phyloP scores from a whole-genome alignment of 2,113 vertebrate genomes.

The Chaetops frenatus region DNA sequence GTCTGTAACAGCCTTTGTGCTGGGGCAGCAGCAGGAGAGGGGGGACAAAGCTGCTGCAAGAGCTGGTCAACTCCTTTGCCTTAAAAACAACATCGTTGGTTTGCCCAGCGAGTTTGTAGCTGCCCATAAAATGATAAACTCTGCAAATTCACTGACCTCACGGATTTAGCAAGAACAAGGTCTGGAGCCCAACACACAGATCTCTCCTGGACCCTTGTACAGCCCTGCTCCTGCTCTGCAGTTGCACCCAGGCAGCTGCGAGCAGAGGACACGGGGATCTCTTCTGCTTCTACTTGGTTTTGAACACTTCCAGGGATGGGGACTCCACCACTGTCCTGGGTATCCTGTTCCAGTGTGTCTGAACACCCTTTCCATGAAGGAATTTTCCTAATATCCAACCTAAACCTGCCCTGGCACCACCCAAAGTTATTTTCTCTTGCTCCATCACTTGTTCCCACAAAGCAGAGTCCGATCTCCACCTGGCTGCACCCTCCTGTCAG shows the following conservation, averaged over 20 bases:
- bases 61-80: background rate
- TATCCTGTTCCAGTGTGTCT: background rate
- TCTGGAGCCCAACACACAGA: background rate
- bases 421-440: background rate
- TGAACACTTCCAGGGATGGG: background rate
- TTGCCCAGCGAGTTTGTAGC: background rate
- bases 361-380: background rate
- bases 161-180: background rate
- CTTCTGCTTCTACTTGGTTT: background rate
- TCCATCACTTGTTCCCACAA: background rate
- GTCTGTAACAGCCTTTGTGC: background rate
- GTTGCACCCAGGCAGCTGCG: background rate
- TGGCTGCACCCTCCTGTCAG: background rate
- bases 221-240: background rate
- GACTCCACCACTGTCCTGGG: background rate
- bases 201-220: background rate
- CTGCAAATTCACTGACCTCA: background rate
- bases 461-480: background rate
- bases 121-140: background rate
- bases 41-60: background rate
- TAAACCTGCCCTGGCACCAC: background rate
- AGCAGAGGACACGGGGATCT: background rate
- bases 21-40: background rate
- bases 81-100: background rate
- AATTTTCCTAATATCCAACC: background rate